phyloP scores from a whole-genome alignment of 2,888 invertebrate species.

The Dysmachus trigonus region DNA sequence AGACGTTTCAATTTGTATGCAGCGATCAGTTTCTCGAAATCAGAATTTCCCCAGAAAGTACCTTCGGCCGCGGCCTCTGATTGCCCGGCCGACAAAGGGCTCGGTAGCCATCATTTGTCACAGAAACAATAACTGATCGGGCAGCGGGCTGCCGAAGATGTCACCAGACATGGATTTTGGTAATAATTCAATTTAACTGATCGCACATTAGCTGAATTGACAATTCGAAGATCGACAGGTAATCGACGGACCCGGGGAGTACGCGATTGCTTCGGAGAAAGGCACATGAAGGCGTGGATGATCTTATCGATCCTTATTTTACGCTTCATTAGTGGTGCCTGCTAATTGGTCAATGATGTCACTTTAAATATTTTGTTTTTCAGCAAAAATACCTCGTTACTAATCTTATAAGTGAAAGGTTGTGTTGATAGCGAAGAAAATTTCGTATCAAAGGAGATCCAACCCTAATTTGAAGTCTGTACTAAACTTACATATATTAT shows the following conservation, averaged over 20 bases:
- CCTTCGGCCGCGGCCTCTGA: background rate
- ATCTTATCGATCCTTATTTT: background rate
- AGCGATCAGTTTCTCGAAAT: conserved; percentile 10
- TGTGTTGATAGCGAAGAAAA: too few species aligned
- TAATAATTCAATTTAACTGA: conserved; percentile 44
- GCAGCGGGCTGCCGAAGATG: background rate
- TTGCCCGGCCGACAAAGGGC: conserved; percentile 18
- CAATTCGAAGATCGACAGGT: conserved; percentile 20
- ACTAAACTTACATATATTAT: too few species aligned
- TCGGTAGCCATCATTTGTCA: conserved; percentile 24
- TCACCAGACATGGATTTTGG: conserved; percentile 35
- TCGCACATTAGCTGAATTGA: conserved; percentile 28
- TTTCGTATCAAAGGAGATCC: too few species aligned
- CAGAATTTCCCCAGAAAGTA: conserved; percentile 18
- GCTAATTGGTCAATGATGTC: background rate
- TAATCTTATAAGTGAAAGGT: too few species aligned
- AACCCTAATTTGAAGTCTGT: too few species aligned
- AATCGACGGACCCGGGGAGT: background rate
- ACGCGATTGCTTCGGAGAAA: background rate
- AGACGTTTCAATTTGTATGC: conserved; percentile 31
- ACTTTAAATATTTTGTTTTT: background rate
- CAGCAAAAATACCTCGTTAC: background rate
- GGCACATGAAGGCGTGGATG: background rate
- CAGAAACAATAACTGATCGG: background rate
- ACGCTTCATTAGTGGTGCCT: background rate